Base-by-base conservation (phyloP, 2,888 invertebrate species). In the Scaptodrosophila latifasciaeformis region DNA sequence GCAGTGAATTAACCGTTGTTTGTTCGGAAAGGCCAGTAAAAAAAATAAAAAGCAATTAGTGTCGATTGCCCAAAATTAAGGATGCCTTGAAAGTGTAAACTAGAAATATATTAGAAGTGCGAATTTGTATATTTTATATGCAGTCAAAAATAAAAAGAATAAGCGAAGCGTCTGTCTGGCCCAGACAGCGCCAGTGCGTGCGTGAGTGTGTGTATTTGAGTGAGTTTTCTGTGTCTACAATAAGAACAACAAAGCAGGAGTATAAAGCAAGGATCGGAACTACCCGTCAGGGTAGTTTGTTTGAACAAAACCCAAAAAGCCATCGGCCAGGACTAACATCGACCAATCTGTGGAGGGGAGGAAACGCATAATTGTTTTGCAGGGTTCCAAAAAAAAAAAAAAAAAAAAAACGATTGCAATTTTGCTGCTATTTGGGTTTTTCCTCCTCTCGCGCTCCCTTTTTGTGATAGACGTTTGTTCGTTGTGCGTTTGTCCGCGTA, bases 241-340 rank as follows among this genome's bases (percentile, higher is more conserved):
- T 34, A 49, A 30, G 6, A 62, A 63, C 53, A 57, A 57, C 61
- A 57, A 54, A 59, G 54, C 50, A 65, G 50, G 49, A 66, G 62
- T 56, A 55, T 31, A 40, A 47, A 51, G 30, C 52, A 61, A 77
- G 81, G 80, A 80, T 75, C 72, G 10, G 57, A 39, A 54, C 58
- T 44, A 51, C 64, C 59, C 52, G 57, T 65, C 72, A 62, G 81
- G 82, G 82, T 74, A 77, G 82, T 76, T 81, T 81, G 77, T 79
- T 76, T 79, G 70, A 62, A 62, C 64, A 61, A 13, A 15, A 43
- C 44, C 39, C 34, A 42, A 2, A 18, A 42, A n/a, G 12, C 27
- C 43, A 43, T 19, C 62, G 67, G 59, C 65, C 56, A 64, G 65
- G 59, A 58, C 54, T 49, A 59, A 59, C 61, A 67, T 49, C 59